A percentile compares a stretch with the other conserved stretches of the same genome.
These are phyloP conservation scores for Conus betulinus DNA, from an alignment of 1,140 invertebrate genomes.

Conservation along the genomic window DNA sequence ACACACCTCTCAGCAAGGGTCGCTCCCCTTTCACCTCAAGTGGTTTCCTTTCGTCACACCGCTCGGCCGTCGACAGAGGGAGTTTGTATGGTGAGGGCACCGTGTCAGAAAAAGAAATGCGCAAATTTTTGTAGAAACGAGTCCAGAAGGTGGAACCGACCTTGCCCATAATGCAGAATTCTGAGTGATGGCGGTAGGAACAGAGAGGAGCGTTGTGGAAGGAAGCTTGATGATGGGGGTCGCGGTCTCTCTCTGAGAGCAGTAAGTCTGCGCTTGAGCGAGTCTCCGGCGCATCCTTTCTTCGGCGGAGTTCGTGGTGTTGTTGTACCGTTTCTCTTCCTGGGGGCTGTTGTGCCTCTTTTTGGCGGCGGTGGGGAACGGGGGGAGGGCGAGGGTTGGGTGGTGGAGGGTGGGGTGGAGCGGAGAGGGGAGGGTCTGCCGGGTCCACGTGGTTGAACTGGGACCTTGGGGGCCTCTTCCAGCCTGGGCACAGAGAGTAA, in stretches of 20 bases:
- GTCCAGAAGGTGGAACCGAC: slow-evolving; percentile 17
- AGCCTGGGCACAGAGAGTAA: no score
- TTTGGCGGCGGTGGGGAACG: no score
- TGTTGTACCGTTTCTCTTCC: background rate
- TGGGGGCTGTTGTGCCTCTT: background rate
- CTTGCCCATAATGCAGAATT: slow-evolving; percentile 17
- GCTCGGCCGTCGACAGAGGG: background rate
- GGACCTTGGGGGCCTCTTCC: no score
- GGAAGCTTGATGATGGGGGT: background rate
- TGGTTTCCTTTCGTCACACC: no score
- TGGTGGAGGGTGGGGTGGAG: no score
- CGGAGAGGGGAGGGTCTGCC: no score
- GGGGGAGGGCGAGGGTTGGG: no score
- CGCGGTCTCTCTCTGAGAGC: background rate
- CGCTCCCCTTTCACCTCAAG: background rate
- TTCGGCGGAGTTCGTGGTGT: background rate
- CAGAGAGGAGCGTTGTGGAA: background rate
- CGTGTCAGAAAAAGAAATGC: background rate
- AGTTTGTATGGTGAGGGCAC: background rate
- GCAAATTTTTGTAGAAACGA: background rate
- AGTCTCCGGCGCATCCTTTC: background rate
- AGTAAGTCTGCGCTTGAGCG: background rate
- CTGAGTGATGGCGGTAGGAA: background rate
- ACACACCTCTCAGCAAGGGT: background rate
- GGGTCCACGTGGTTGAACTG: no score